Base-by-base conservation (phyloP, 2,888 invertebrate species). In the Aphodius granarius region DNA sequence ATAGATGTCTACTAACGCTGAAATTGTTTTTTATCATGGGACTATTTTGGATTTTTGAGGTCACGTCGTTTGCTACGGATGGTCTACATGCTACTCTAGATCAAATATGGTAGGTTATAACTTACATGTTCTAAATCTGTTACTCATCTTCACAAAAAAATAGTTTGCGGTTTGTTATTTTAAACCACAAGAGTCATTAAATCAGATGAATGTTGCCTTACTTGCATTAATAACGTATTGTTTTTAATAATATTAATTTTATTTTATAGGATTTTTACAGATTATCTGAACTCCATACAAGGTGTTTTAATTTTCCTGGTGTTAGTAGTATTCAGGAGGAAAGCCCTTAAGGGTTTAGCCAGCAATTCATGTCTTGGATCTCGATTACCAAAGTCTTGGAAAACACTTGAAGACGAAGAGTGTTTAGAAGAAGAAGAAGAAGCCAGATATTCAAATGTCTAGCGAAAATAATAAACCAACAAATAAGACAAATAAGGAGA, bases 21-120 rank as follows among this genome's bases (percentile, higher is more conserved):
- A 93, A 92, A 84, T 86, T 94, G 75, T 91, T 92, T 80, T 85
- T 93, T 3, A 89, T 93, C 0, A 93, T 93, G 92, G 94, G 93
- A 2, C 88, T 93, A 70, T 90, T 91, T 0, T 94, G 93, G 93
- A 89, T 92, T 78, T 93, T 93, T 80, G 94, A 94, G 86, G 89
- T 93, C 15, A 86, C 90, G 15, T 90, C 90, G 0, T 84, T 83
- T 22, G 81, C 82, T 4, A 77, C 84, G 21, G 81, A 82, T 63
- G 78, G 82, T 66, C 76, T 81, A 20, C 75, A 81, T 66, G 76
- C 76, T 20, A 76, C 81, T 63, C 73, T 82, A n/a, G 77, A 79
- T 72, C 81, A 81, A 71, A 66, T 84, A 68, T 88, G 88, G 88
- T 88, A 81, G 78, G 83, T 74, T 63, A 63, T 13, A 66, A 68